Evolutionary conservation across 2,888 invertebrate species (phyloP).

Genomic region (Malthinus flaveolus): DNA sequence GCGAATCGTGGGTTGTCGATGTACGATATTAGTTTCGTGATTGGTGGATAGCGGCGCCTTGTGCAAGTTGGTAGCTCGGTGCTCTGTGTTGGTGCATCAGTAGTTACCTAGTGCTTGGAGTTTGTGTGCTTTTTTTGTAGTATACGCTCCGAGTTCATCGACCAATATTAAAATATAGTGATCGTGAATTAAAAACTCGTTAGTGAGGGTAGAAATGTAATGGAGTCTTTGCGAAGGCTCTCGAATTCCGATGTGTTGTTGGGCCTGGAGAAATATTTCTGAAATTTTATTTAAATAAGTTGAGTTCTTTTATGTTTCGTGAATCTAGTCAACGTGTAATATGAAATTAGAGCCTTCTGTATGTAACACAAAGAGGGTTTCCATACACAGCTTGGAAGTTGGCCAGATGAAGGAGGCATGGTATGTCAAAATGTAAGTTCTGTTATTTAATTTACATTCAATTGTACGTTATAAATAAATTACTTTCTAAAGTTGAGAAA

Average conservation of each 20-base stretch:
- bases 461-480: neutral
- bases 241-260: neutral
- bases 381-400: conserved; percentile 41
- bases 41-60: conserved; percentile 14
- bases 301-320: neutral
- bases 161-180: conserved; percentile 1
- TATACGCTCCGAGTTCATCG: conserved; percentile 3
- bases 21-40: conserved; percentile 7
- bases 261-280: neutral
- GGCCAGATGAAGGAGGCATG: conserved; percentile 45
- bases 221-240: conserved; percentile 9
- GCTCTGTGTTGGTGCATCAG: conserved; percentile 4
- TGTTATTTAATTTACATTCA: conserved; percentile 6
- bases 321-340: conserved; percentile 24
- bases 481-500: neutral
- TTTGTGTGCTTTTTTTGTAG: neutral
- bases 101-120: conserved; percentile 5
- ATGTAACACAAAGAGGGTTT: conserved; percentile 42
- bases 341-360: conserved; percentile 46
- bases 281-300: neutral
- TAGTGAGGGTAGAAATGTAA: neutral
- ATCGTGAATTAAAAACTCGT: conserved; percentile 5
- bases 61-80: neutral
- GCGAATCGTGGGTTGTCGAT: conserved; percentile 9
- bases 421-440: conserved; percentile 49